Evolutionary conservation across 2,888 invertebrate species (phyloP).

Genomic region (Xestia c-nigrum): DNA sequence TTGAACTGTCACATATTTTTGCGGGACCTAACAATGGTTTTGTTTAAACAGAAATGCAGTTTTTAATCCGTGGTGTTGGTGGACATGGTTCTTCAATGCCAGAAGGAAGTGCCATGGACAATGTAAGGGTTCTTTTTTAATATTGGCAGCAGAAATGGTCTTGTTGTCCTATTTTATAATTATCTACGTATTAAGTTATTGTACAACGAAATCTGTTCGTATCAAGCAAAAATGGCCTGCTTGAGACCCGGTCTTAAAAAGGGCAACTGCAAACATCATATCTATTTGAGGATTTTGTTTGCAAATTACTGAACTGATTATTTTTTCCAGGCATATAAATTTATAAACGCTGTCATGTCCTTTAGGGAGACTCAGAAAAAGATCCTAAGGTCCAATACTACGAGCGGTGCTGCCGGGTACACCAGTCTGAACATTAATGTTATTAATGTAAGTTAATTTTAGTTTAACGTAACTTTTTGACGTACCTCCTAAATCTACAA

Average conservation of each 20-base stretch:
- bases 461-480: no score
- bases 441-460: constrained; percentile 69
- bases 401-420: constrained; percentile 69
- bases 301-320: neutral
- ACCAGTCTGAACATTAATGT: constrained; percentile 78
- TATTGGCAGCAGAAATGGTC: neutral
- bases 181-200: neutral
- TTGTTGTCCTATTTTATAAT: neutral
- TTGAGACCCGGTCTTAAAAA: neutral
- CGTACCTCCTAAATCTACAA: no score
- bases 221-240: neutral
- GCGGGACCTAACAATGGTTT: neutral
- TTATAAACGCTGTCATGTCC: constrained; percentile 72
- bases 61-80: constrained; percentile 93
- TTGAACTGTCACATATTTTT: neutral
- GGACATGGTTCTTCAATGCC: constrained; percentile 95
- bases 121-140: constrained; percentile 78
- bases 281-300: neutral
- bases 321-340: constrained; percentile 71
- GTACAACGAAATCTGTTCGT: neutral
- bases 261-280: neutral
- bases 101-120: constrained; percentile 94
- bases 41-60: constrained; percentile 81
- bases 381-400: constrained; percentile 58
- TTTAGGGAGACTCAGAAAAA: constrained; percentile 72